A percentile compares a stretch with the other conserved stretches of the same genome.
Conservation (phyloP, 2,113 vertebrate genomes). For the Mormyrus iriodes region DNA sequence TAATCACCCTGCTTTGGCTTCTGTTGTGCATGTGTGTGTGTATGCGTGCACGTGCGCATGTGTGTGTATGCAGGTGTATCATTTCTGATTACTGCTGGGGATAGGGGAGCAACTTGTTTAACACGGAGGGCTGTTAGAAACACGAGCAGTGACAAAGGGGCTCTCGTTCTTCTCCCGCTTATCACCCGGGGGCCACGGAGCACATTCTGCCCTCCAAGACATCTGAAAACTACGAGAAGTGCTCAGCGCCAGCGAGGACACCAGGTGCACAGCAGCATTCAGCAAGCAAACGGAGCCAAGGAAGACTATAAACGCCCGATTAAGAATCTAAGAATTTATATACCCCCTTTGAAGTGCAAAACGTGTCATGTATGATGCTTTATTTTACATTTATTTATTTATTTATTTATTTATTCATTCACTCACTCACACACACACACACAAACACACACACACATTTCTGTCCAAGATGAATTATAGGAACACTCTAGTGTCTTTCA, state of each 20-base stretch:
- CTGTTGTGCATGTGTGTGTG: not conserved
- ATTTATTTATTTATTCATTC: too few relatives aligned
- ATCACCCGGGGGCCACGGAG: not conserved
- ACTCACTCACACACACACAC: too few relatives aligned
- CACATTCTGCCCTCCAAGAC: slow-evolving; percentile 4
- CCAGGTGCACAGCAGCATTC: not conserved
- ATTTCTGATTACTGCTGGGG: slow-evolving; percentile 14
- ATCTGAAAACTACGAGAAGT: not conserved
- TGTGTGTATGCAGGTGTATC: slow-evolving; percentile 8
- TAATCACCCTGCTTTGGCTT: slow-evolving; percentile 11
- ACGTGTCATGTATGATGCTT: too few relatives aligned
- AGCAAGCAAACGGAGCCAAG: not conserved
- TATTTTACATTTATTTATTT: too few relatives aligned
- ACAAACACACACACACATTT: too few relatives aligned
- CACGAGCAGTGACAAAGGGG: slow-evolving; percentile 20
- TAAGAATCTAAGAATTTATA: not conserved
- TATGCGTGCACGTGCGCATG: not conserved
- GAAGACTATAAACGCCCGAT: not conserved
- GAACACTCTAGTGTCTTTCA: not conserved
- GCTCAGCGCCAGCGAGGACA: not conserved
- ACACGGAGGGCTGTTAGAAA: slow-evolving; percentile 19
- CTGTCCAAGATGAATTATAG: not conserved
- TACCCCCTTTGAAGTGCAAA: not conserved
- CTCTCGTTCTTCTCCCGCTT: not conserved
- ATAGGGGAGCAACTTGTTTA: slow-evolving; percentile 8